Percentiles rank a stretch among this genome's conserved stretches.
phyloP scores from a whole-genome alignment of 2,797 vertebrate species.

The Gymnodraco acuticeps region DNA sequence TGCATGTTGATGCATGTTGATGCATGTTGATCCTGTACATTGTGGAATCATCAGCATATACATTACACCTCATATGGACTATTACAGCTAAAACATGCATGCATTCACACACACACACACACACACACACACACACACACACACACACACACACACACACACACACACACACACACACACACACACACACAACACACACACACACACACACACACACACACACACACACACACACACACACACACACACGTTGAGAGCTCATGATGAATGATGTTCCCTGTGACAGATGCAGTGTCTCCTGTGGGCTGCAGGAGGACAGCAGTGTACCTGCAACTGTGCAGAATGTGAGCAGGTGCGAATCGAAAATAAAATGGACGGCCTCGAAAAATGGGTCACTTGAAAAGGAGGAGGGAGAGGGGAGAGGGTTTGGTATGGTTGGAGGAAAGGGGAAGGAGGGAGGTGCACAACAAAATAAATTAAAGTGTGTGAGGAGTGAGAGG shows the following conservation, averaged over 20 bases:
- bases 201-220: not conserved
- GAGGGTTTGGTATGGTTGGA: not conserved
- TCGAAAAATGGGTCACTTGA: slow-evolving; percentile 62
- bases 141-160: not conserved
- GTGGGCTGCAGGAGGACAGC: slow-evolving; percentile 21
- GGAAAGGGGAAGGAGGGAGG: slow-evolving; percentile 2
- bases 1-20: too few species aligned
- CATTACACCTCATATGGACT: not conserved
- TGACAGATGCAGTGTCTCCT: slow-evolving; percentile 15
- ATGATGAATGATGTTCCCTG: slow-evolving; percentile 30
- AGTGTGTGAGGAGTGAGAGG: not conserved
- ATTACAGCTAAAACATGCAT: not conserved
- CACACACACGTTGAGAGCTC: slow-evolving; percentile 19
- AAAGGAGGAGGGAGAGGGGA: slow-evolving; percentile 1
- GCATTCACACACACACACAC: not conserved
- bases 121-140: too few species aligned
- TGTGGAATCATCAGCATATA: too few species aligned
- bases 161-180: too few species aligned
- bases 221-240: too few species aligned
- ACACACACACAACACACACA: not conserved
- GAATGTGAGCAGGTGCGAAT: slow-evolving; percentile 47
- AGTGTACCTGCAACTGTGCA: slow-evolving; percentile 32
- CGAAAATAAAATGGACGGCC: slow-evolving; percentile 24
- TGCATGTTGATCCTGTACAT: too few species aligned
- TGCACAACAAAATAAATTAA: slow-evolving; percentile 16